Conservation (phyloP, 2,797 vertebrate species). For the Artibeus jamaicensis region DNA sequence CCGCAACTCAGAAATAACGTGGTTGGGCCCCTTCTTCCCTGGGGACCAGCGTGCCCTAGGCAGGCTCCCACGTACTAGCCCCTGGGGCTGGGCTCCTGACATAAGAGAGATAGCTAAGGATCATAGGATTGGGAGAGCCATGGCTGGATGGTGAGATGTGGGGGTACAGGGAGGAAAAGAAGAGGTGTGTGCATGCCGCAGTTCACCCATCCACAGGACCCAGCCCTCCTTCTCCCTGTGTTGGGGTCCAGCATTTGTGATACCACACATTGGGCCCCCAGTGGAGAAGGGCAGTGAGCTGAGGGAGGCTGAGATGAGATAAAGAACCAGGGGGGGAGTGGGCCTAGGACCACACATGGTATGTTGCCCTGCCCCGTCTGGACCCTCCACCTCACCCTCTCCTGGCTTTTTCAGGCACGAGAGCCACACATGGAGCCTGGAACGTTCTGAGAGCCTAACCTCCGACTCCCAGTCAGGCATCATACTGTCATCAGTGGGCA, state of each 20-base stretch:
- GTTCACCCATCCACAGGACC: background rate
- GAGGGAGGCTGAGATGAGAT: background rate
- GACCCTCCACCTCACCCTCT: background rate
- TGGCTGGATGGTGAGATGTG: background rate
- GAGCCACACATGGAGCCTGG: constrained; percentile 97
- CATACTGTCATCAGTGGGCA: constrained; percentile 94
- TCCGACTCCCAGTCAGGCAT: constrained; percentile 97
- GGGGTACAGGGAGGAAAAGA: background rate
- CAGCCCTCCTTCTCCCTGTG: background rate
- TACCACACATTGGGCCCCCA: background rate
- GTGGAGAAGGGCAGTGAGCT: background rate
- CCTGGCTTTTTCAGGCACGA: constrained; percentile 88
- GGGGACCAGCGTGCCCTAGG: background rate
- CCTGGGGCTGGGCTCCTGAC: background rate
- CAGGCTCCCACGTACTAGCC: background rate
- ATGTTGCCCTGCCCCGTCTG: background rate
- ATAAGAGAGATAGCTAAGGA: background rate
- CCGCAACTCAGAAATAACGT: background rate
- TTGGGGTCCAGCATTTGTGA: background rate
- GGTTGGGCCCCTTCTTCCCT: background rate
- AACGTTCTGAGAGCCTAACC: constrained; percentile 93
- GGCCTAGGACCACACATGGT: background rate
- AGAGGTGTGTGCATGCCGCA: background rate
- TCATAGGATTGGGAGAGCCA: background rate
- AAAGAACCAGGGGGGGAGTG: background rate